Base-by-base conservation (phyloP, 1,140 invertebrate species). In the Subanguina moxae region DNA sequence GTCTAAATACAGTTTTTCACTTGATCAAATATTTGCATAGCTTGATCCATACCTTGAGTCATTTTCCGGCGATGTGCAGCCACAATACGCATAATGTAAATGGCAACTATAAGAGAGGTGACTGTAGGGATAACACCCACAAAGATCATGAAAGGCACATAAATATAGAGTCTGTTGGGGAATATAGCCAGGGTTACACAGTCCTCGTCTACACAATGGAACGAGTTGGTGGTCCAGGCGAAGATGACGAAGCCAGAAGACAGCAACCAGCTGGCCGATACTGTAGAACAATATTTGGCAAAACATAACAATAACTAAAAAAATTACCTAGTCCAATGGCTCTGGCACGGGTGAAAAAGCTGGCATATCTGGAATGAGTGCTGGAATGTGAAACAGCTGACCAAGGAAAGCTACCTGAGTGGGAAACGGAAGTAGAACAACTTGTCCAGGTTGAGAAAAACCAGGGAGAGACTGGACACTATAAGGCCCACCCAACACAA, bases 391-490 rank as follows among this genome's bases (percentile, higher is more conserved):
- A 45, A 45, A 45, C 43, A 45, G n/a, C n/a, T 45, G 11, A 13
- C 11, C 11, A 45, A 45, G 43, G 11, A 45, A 45, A 45, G n/a
- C 15, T 57, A 78, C 73, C 75, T 66, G 19, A 77, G 57, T 11
- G 75, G 75, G 65, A 80, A 77, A 21, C 66, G 76, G 45, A 77
- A 77, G 71, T 75, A 77, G 57, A 72, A 66, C 15, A 77, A 65
- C 43, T 77, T 77, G 59, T 77, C 75, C 9, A 77, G 43, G 32
- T 77, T 77, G 21, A 77, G 38, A 30, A 80, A 76, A 8, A 77
- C 75, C 23, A 77, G 68, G 30, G 75, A 77, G 17, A 80, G 25
- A 19, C 52, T 62, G 17, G 75, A 77, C 7, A 72, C 77, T 17
- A 77, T 77, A 42, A 77, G 42, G 21, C 48, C 74, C 38, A 77